Evolutionary conservation across 1,140 invertebrate genomes (phyloP).

Genomic region (Diuraphis noxia): DNA sequence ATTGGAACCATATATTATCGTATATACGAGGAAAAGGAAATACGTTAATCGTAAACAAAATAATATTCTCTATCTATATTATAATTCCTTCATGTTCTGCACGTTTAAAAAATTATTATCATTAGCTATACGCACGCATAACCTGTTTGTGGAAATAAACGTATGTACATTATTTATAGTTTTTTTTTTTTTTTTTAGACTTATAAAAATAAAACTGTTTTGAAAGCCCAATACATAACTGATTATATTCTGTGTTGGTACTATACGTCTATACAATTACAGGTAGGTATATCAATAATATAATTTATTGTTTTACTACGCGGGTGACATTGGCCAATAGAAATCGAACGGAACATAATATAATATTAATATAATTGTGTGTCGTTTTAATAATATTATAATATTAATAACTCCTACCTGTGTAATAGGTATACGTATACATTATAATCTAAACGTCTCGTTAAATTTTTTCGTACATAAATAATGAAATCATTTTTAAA

Average conservation of each 20-base stretch:
- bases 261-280: not conserved
- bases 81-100: not conserved
- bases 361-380: not conserved
- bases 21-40: not conserved
- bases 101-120: slow-evolving; percentile 4
- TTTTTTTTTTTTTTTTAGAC: not conserved
- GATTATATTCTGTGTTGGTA: not conserved
- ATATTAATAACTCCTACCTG: not conserved
- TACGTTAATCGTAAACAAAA: slow-evolving; percentile 4
- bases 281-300: not conserved
- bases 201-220: slow-evolving; percentile 11
- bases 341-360: not conserved
- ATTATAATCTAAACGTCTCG: not conserved
- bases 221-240: not conserved
- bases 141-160: not conserved
- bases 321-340: not conserved
- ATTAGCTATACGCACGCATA: slow-evolving; percentile 1
- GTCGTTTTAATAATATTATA: not conserved
- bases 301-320: not conserved
- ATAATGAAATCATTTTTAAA: not conserved
- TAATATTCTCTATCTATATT: not conserved
- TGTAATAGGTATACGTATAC: not conserved
- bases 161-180: slow-evolving; percentile 6
- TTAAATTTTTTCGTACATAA: not conserved
- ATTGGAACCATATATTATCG: slow-evolving; percentile 2